These are phyloP conservation scores for Drosophila repletoides DNA, from an alignment of 1,140 invertebrate genomes.

Conservation along the genomic window DNA sequence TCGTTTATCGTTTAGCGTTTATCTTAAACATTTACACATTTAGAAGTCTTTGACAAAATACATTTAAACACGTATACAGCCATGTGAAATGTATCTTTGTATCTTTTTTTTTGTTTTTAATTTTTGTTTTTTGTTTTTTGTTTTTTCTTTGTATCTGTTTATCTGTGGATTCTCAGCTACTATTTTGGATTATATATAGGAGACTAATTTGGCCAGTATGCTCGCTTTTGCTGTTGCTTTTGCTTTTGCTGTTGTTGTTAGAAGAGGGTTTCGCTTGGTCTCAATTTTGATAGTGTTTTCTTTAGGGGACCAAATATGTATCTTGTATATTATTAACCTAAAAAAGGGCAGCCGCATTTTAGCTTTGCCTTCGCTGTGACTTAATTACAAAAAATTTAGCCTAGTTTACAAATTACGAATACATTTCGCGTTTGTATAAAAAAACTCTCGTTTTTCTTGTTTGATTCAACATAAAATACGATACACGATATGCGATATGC, in stretches of 20 bases:
- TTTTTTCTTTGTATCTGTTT: constrained; percentile 8
- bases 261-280: constrained; percentile 15
- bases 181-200: constrained; percentile 33
- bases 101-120: neutral
- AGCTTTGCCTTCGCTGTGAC: constrained; percentile 30
- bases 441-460: constrained; percentile 34
- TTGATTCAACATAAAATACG: constrained; percentile 40
- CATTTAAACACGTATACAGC: constrained; percentile 74
- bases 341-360: neutral
- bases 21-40: constrained; percentile 67
- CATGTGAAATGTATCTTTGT: constrained; percentile 39
- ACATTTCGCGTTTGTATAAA: constrained; percentile 56
- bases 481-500: too few relatives aligned
- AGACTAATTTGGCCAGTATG: constrained; percentile 73
- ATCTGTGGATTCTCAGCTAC: too few relatives aligned
- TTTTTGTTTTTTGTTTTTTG: neutral
- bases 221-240: constrained; percentile 36
- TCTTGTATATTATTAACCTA: constrained; percentile 11
- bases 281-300: constrained; percentile 14
- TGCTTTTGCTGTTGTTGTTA: neutral
- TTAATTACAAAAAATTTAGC: constrained; percentile 63
- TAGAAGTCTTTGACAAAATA: constrained; percentile 75
- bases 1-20: constrained; percentile 6
- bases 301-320: neutral
- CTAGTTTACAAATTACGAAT: constrained; percentile 51